Base-by-base conservation (phyloP, 2,113 vertebrate genomes). In the Procavia capensis region DNA sequence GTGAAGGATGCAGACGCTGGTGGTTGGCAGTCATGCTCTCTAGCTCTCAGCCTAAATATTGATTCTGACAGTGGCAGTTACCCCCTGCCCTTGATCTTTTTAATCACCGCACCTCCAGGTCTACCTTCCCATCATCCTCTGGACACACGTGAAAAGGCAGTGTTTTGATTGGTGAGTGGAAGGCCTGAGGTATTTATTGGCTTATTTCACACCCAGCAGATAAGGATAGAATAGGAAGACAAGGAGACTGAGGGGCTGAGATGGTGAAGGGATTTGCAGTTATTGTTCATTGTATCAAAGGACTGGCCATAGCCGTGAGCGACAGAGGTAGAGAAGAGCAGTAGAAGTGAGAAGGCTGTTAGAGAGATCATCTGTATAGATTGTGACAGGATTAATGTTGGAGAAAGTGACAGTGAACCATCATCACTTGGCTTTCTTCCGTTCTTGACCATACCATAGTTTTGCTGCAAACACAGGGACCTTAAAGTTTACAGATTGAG, bases 71-170 rank as follows among this genome's bases (percentile, higher is more conserved):
- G 68, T 81, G 61, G 17, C 92, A 59, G 2, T 1, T 66, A 59
- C 16, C 79, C 1, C 63, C 89, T 88, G 88, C 61, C 74, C 91
- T 45, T 13, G 88, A 57, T 94, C 85, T 87, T 50, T 88, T 88
- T 90, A 72, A 66, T 45, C 10, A 0, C n/a, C 61, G 50, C 5
- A 0, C 36, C 0, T 7, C 47, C 29, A 29, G 34, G 39, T 19
- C 59, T n/a, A 3, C 72, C 50, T 80, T 14, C 57, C 54, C 47
- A 57, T 70, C 36, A 25, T 82, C 27, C 47, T 47, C 36, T 84
- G 57, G 34, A 59, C 34, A 70, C 31, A 54, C 45, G 17, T 63
- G 27, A 31, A 80, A 31, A 88, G 59, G 63, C 61, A 43, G 3
- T 4, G 45, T 39, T 84, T 74, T 39, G 57, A 17, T 41, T 78